Conservation (phyloP, 2,113 vertebrate species). For the Butastur rufipennis region DNA sequence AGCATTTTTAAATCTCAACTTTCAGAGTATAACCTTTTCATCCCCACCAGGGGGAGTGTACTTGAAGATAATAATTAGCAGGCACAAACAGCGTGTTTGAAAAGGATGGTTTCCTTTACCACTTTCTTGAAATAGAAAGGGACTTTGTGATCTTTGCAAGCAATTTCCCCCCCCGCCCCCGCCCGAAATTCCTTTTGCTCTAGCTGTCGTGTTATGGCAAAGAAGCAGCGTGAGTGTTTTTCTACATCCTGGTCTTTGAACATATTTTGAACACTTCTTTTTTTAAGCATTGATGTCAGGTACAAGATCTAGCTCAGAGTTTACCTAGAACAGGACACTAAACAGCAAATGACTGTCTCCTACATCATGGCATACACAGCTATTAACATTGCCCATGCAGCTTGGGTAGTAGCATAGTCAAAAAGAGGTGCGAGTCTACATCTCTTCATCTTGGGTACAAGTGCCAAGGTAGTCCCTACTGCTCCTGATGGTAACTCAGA, state of each 20-base stretch:
- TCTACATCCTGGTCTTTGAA: neutral
- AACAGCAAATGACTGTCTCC: neutral
- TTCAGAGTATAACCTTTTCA: slow-evolving; percentile 13
- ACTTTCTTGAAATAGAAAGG: slow-evolving; percentile 21
- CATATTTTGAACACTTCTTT: neutral
- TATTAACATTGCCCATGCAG: neutral
- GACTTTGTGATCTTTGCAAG: neutral
- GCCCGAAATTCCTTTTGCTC: neutral
- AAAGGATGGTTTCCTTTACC: neutral
- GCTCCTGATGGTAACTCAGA: neutral
- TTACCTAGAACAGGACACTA: neutral
- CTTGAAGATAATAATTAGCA: neutral
- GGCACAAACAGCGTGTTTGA: neutral
- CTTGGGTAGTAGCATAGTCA: fast-evolving
- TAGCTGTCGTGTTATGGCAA: neutral
- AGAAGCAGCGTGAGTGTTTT: neutral
- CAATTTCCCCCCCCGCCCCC: fast-evolving
- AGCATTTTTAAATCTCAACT: neutral
- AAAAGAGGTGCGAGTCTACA: neutral
- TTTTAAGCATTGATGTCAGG: neutral
- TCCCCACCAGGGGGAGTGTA: slow-evolving; percentile 54
- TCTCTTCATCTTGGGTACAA: neutral
- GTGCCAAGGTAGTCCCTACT: neutral
- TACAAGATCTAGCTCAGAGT: neutral
- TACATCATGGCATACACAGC: neutral